Percentiles rank a stretch among this genome's conserved stretches.
Conservation (phyloP, 1,140 invertebrate species). For the Homarus americanus region DNA sequence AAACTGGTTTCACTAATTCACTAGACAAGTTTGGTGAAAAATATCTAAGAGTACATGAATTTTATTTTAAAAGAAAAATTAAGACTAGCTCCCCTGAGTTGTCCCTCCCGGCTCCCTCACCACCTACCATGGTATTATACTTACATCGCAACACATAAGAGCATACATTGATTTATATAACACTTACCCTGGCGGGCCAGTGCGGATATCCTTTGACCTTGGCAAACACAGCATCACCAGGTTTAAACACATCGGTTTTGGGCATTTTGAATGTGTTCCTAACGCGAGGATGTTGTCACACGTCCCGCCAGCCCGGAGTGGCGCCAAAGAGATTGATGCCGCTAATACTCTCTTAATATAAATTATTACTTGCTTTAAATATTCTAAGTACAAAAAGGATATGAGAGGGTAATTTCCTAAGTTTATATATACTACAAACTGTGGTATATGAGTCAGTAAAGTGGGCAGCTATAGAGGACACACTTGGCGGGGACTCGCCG, state of each 20-base stretch:
- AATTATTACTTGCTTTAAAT: not conserved
- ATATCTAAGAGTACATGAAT: too few relatives aligned
- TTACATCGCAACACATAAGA: too few relatives aligned
- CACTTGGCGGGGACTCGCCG: conserved; percentile 48
- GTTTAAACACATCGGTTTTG: conserved; percentile 51
- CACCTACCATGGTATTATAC: too few relatives aligned
- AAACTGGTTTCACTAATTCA: too few relatives aligned
- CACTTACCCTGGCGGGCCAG: conserved; percentile 64
- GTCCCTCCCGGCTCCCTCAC: too few relatives aligned
- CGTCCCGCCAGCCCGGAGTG: conserved; percentile 8
- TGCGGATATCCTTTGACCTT: conserved; percentile 66
- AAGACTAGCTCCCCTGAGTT: too few relatives aligned
- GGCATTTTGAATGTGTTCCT: conserved; percentile 33
- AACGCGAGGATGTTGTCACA: not conserved
- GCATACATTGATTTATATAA: too few relatives aligned
- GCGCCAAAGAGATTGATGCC: conserved; percentile 24
- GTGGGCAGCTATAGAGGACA: conserved; percentile 3
- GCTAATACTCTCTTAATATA: not conserved
- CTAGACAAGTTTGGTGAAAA: too few relatives aligned
- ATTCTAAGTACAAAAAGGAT: not conserved
- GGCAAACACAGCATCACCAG: conserved; percentile 58
- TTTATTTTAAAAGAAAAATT: too few relatives aligned
- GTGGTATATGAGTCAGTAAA: not conserved
- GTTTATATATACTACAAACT: not conserved
- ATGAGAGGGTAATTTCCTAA: not conserved